These are phyloP conservation scores for Montipora capricornis DNA, from an alignment of 64 coral and sea anemone genomes.

Conservation along the genomic window DNA sequence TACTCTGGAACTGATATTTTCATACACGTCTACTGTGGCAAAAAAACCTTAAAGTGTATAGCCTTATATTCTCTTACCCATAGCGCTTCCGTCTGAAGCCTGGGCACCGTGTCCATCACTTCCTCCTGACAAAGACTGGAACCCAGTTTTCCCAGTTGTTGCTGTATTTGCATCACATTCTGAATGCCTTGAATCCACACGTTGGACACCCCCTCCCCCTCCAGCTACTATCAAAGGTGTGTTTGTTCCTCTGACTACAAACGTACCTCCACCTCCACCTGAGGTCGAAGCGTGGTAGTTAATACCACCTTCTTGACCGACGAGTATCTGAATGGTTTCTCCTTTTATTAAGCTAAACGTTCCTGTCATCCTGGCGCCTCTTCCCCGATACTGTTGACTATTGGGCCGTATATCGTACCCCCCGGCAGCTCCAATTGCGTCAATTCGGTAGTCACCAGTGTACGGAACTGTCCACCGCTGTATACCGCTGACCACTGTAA, in stretches of 20 bases:
- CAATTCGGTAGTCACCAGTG: conserved; percentile 54
- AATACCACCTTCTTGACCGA: neutral
- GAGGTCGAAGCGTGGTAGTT: neutral
- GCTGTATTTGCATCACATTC: neutral
- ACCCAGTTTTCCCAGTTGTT: neutral
- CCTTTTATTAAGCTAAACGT: neutral
- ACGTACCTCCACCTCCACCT: conserved; percentile 66
- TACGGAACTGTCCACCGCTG: conserved; percentile 54
- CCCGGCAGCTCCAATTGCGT: conserved; percentile 55
- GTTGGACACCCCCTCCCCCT: conserved; percentile 24
- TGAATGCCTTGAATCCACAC: neutral
- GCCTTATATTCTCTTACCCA: no score
- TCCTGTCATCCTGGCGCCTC: neutral
- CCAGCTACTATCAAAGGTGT: conserved; percentile 36
- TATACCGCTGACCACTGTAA: conserved; percentile 38
- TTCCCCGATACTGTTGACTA: conserved; percentile 24
- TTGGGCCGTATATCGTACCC: neutral
- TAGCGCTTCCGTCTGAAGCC: neutral
- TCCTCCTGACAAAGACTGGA: neutral
- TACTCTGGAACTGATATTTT: no score
- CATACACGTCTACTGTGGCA: no score
- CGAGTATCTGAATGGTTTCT: neutral
- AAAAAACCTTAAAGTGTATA: no score
- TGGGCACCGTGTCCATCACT: neutral
- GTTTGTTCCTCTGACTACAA: conserved; percentile 49